Conservation (phyloP, 53 echinoderm and acorn worm species). For the Crossaster papposus region DNA sequence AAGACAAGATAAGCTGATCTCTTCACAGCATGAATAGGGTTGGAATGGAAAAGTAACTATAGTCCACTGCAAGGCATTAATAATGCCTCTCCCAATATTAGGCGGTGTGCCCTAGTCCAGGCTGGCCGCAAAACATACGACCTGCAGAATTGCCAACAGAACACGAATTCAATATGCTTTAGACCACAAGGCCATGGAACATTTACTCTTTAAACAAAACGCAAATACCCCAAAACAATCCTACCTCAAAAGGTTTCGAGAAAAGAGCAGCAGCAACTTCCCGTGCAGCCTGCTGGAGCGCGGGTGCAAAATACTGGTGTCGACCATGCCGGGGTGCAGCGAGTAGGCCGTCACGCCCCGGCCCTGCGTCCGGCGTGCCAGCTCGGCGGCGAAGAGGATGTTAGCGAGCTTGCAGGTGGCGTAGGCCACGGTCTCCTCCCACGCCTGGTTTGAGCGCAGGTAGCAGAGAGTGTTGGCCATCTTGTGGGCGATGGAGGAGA, state of each 20-base stretch:
- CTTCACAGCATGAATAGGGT: too few species aligned
- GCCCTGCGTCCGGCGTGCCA: conserved; percentile 70
- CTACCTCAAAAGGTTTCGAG: conserved; percentile 38
- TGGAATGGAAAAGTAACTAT: too few species aligned
- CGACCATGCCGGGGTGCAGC: conserved; percentile 74
- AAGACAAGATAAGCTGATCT: too few species aligned
- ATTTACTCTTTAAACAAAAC: too few species aligned
- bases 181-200: too few species aligned
- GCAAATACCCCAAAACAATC: neutral
- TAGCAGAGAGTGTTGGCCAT: conserved; percentile 38
- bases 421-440: conserved; percentile 51
- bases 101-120: too few species aligned
- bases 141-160: too few species aligned
- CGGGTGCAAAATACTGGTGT: conserved; percentile 48
- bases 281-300: conserved; percentile 35
- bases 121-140: too few species aligned
- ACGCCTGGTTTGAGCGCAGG: conserved; percentile 29
- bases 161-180: too few species aligned
- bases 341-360: conserved; percentile 84
- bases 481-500: conserved; percentile 77
- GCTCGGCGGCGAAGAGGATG: conserved; percentile 80
- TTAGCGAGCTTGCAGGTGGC: conserved; percentile 77
- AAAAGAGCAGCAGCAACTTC: neutral
- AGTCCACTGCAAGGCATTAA: too few species aligned
- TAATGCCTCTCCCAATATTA: too few species aligned